A percentile compares a stretch with the other conserved stretches of the same genome.
Conservation (phyloP, 2,113 vertebrate species). For the Panurus biarmicus region DNA sequence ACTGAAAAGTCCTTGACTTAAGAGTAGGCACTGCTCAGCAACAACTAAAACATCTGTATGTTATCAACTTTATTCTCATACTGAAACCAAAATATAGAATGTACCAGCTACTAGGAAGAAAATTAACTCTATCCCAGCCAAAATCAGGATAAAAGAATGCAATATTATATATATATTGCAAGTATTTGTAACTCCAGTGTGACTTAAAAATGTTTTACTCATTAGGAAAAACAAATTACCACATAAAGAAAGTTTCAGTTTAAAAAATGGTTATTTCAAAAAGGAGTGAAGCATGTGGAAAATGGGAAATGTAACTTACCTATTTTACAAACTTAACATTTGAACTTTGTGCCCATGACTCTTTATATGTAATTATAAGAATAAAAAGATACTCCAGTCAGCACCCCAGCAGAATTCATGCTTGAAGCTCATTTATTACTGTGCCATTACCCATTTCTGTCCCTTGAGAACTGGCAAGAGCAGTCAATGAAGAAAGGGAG, state of each 20-base stretch:
- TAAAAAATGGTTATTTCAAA: neutral
- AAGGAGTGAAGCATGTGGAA: neutral
- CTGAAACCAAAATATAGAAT: neutral
- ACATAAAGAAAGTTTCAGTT: neutral
- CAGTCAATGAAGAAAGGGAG: neutral
- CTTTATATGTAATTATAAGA: neutral
- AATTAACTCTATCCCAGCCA: neutral
- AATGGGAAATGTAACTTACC: neutral
- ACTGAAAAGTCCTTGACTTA: neutral
- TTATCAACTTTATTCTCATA: neutral
- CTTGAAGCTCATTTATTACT: neutral
- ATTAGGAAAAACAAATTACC: neutral
- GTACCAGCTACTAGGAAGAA: neutral
- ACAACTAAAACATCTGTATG: neutral
- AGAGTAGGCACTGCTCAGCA: neutral
- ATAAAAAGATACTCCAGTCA: neutral
- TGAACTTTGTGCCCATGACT: neutral
- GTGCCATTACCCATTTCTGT: neutral
- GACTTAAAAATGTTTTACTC: neutral
- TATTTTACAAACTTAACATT: neutral
- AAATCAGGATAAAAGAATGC: neutral
- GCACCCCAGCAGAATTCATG: neutral
- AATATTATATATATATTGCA: neutral
- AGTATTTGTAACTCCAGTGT: neutral
- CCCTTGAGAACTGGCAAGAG: neutral